Evolutionary conservation across 2,113 vertebrate genomes (phyloP).

Genomic region (Bucco capensis): DNA sequence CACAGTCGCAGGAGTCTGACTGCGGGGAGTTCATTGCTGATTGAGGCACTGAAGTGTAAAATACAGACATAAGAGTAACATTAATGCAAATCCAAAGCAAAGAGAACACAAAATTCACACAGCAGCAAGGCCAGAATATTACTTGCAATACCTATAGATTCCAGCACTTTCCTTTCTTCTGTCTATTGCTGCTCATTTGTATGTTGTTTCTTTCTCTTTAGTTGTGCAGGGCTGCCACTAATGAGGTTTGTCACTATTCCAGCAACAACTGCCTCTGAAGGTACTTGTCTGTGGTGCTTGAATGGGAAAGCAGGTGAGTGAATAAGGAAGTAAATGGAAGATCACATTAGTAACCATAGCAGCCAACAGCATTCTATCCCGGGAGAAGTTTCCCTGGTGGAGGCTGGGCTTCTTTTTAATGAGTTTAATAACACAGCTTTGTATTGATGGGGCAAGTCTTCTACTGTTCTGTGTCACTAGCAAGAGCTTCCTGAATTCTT

Average conservation of each 20-base stretch:
- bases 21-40: background rate
- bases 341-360: slow-evolving; percentile 54
- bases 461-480: background rate
- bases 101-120: slow-evolving; percentile 25
- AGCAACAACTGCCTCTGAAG: background rate
- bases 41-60: slow-evolving; percentile 37
- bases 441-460: background rate
- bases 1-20: slow-evolving; percentile 11
- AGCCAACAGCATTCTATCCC: slow-evolving; percentile 16
- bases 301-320: slow-evolving; percentile 44
- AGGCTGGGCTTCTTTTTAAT: background rate
- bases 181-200: background rate
- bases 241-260: slow-evolving; percentile 8
- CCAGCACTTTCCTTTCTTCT: background rate
- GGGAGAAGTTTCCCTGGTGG: background rate
- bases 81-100: slow-evolving; percentile 33
- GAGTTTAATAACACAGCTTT: background rate
- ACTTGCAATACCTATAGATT: background rate
- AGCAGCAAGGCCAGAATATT: background rate
- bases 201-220: background rate
- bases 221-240: background rate
- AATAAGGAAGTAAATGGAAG: background rate
- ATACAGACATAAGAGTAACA: slow-evolving; percentile 34
- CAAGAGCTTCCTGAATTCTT: background rate
- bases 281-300: background rate